Base-by-base conservation (phyloP, 2,797 vertebrate species). In the Scarus forsteni region DNA sequence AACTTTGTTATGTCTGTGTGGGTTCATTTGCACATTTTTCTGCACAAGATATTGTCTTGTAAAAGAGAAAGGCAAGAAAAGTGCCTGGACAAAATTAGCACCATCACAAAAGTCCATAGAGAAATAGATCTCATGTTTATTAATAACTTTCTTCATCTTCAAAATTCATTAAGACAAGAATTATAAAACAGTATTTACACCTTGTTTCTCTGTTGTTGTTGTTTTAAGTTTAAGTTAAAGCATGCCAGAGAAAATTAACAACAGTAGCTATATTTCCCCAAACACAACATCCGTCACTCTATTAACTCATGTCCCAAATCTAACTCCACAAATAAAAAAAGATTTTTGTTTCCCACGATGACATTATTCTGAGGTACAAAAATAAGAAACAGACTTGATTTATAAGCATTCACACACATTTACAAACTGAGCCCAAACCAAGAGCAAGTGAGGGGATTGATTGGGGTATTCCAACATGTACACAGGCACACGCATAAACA, bases 141-240 rank as follows among this genome's bases (percentile, higher is more conserved):
- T 93, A 83, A 86, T 75, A 87, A 91, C 77, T 71, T 85, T 85
- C 81, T 83, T 88, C 81, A 87, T 90, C 81, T 80, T 88, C 81
- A 91, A 90, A 92, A 92, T 80, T 82, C 71, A 85, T 90, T 84
- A 82, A 85, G 84, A 91, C 85, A 86, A 81, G 88, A 90, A 90
- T 92, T 89, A 91, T 81, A 92, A 93, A 92, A 93, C 88, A 89
- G 70, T 91, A 92, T 92, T 77, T 92, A 92, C 87, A 92, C 44
- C 66, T 75, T 68, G 63, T 79, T 80, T 80, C 66, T 80, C 35
- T 63, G 58, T 64, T 65, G 60, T 60, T 27, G 27, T 27, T 27
- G 27, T 27, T 27, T 27, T 27, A 27, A 42, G 57, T 73, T 70
- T 70, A 83, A 89, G 46, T 85, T 87, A 89, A 85, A 85, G 66